phyloP scores from a whole-genome alignment of 2,113 vertebrate species.

The Platysternon megacephalum region DNA sequence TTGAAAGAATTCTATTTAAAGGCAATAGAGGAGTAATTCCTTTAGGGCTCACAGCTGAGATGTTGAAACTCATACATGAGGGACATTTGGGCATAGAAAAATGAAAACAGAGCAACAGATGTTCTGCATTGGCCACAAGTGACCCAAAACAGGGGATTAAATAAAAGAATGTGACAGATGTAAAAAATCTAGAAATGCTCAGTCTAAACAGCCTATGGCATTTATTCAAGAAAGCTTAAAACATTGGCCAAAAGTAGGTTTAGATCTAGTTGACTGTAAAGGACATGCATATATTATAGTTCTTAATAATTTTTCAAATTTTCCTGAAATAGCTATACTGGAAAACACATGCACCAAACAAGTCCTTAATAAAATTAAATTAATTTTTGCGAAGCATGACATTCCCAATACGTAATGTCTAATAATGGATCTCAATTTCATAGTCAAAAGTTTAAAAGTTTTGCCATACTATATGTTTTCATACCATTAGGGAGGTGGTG shows the following conservation, averaged over 20 bases:
- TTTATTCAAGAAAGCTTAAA: neutral
- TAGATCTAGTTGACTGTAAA: neutral
- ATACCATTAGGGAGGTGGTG: too few relatives aligned
- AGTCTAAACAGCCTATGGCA: neutral
- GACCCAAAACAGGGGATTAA: neutral
- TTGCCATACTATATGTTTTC: too few relatives aligned
- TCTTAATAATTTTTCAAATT: neutral
- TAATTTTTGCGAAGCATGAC: neutral
- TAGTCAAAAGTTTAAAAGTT: neutral
- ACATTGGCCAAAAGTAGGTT: neutral
- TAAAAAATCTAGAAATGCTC: neutral
- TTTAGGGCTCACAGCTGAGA: neutral
- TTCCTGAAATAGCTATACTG: neutral
- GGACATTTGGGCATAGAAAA: neutral
- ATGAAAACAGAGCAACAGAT: neutral
- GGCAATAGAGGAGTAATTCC: neutral
- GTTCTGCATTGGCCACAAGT: neutral
- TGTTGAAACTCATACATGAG: neutral
- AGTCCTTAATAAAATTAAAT: neutral
- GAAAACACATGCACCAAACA: neutral
- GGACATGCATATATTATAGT: neutral
- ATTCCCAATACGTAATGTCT: neutral
- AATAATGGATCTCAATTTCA: neutral
- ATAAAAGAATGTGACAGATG: neutral
- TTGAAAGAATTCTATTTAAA: neutral